Conservation (phyloP, 1,140 invertebrate species). For the Rhizoglyphus robini region DNA sequence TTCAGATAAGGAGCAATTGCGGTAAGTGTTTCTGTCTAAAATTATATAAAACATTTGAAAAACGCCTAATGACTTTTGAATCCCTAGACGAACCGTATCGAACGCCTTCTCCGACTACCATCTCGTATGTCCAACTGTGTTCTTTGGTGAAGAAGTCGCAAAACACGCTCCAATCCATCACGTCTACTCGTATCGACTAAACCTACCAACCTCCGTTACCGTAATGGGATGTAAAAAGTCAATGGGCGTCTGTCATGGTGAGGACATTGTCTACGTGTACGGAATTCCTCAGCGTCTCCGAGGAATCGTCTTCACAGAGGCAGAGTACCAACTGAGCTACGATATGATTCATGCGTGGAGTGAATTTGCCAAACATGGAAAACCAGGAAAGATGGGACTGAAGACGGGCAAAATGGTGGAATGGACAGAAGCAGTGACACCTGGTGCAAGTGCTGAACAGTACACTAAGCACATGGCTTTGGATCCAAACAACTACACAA, state of each 20-base stretch:
- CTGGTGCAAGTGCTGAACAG: background rate
- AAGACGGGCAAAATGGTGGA: background rate
- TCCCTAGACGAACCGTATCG: too few species aligned
- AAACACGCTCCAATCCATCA: background rate
- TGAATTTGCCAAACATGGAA: constrained; percentile 23
- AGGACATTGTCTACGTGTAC: constrained; percentile 88
- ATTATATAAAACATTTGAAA: too few species aligned
- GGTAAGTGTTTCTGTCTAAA: too few species aligned
- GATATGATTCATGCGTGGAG: constrained; percentile 25
- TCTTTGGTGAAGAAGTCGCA: background rate
- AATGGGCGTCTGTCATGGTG: constrained; percentile 84
- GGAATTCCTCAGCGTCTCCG: constrained; percentile 37
- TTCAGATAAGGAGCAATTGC: too few species aligned
- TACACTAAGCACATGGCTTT: background rate
- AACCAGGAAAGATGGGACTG: background rate
- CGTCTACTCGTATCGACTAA: constrained; percentile 3
- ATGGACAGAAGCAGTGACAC: background rate
- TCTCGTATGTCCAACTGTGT: too few species aligned
- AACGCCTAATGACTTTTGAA: too few species aligned
- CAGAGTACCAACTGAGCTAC: constrained; percentile 22
- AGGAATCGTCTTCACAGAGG: constrained; percentile 12
- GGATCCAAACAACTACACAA: too few species aligned
- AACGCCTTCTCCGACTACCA: background rate
- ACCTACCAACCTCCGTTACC: background rate
- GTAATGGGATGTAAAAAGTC: constrained; percentile 70